phyloP scores from a whole-genome alignment of 2,113 vertebrate species.

The Pituophis catenifer region DNA sequence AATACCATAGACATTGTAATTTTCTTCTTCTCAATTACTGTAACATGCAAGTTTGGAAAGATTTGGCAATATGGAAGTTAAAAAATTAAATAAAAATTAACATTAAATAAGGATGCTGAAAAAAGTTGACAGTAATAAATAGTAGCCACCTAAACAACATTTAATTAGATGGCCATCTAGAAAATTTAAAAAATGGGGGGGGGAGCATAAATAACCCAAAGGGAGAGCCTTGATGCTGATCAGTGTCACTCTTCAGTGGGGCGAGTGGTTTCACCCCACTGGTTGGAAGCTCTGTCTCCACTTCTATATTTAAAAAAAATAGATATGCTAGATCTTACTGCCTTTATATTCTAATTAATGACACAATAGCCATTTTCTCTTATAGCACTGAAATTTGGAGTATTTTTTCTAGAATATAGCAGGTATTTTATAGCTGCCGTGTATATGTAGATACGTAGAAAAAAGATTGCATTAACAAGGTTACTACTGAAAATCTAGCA shows the following conservation, averaged over 20 bases:
- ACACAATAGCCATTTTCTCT: slow-evolving; percentile 34
- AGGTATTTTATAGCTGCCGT: slow-evolving; percentile 40
- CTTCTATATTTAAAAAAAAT: background rate
- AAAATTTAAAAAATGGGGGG: background rate
- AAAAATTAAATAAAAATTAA: background rate
- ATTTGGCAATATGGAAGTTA: background rate
- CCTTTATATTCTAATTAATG: background rate
- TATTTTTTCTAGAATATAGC: slow-evolving; percentile 42
- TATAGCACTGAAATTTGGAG: slow-evolving; percentile 35
- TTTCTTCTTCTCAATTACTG: background rate
- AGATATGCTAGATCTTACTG: background rate
- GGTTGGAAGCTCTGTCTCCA: background rate
- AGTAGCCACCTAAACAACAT: background rate
- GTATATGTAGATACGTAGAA: slow-evolving; percentile 28
- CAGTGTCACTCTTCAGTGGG: background rate
- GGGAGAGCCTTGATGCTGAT: background rate
- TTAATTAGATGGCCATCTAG: background rate
- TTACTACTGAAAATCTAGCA: slow-evolving; percentile 34
- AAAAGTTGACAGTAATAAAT: background rate
- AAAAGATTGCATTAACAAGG: slow-evolving; percentile 48
- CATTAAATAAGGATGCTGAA: background rate
- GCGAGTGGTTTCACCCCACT: background rate
- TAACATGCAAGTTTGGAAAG: background rate
- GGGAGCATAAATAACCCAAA: background rate
- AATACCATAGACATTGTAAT: background rate